Percentiles rank a stretch among this genome's conserved stretches.
phyloP scores from a whole-genome alignment of 2,888 invertebrate genomes.

The Priapulus caudatus region DNA sequence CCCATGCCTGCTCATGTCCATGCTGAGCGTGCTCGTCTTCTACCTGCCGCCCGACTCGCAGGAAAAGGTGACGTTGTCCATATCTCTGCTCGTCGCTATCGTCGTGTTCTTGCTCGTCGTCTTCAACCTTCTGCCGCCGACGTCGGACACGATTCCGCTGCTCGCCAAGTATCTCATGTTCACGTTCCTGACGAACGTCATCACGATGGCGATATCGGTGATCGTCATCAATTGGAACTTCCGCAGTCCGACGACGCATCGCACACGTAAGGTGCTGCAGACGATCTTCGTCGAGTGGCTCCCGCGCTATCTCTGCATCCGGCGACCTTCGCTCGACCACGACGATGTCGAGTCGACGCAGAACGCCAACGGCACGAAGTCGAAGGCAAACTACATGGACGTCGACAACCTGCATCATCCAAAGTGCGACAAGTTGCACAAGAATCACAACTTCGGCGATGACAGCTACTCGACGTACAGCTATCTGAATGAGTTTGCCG shows the following conservation, averaged over 20 bases:
- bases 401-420: no score
- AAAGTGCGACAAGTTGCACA: no score
- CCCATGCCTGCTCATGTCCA: conserved; percentile 95
- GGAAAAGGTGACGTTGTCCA: conserved; percentile 74
- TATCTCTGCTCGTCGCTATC: conserved; percentile 95
- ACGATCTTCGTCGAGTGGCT: no score
- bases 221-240: conserved; percentile 99
- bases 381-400: no score
- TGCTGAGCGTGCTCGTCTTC: conserved; percentile 94
- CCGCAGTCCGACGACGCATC: conserved; percentile 83
- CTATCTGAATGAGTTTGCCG: no score
- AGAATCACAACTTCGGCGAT: no score
- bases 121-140: conserved; percentile 96
- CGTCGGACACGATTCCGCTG: conserved; percentile 89
- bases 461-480: no score
- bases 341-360: no score
- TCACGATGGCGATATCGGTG: conserved; percentile 96
- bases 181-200: conserved; percentile 99
- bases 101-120: conserved; percentile 97
- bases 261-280: no score
- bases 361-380: no score
- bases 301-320: no score
- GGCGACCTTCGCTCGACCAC: no score
- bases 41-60: conserved; percentile 98
- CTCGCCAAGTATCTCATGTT: conserved; percentile 98